Conservation (phyloP, 2,797 vertebrate species). For the Coranthus polyacanthus region DNA sequence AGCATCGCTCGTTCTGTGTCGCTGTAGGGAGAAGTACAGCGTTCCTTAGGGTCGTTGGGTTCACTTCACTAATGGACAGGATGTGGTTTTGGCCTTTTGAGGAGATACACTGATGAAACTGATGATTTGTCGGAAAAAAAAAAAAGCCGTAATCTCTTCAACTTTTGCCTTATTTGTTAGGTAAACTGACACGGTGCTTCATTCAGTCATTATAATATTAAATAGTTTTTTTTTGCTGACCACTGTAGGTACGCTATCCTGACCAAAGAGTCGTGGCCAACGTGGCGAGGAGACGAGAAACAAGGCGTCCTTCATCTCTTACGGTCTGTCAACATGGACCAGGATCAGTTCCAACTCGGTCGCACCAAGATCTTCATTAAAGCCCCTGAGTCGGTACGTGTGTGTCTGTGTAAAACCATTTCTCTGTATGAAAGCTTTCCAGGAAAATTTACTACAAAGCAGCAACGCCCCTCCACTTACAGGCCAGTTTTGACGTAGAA, state of each 20-base stretch:
- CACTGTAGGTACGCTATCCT: conserved; percentile 95
- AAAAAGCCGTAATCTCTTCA: too few relatives aligned
- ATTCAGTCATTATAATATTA: too few relatives aligned
- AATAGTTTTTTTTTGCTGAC: too few relatives aligned
- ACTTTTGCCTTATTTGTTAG: too few relatives aligned
- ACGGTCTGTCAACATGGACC: conserved; percentile 95
- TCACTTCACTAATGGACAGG: too few relatives aligned
- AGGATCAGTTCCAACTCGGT: conserved; percentile 96
- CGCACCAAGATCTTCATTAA: conserved; percentile 96
- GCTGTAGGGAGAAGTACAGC: too few relatives aligned
- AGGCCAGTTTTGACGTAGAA: background rate
- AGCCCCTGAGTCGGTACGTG: conserved; percentile 94
- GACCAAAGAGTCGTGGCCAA: conserved; percentile 97
- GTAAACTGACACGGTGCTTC: too few relatives aligned
- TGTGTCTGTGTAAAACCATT: background rate
- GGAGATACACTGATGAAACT: too few relatives aligned
- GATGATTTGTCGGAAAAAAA: too few relatives aligned
- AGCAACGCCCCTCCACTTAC: conserved; percentile 11
- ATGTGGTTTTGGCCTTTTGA: too few relatives aligned
- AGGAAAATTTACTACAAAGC: background rate
- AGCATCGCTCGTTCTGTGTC: too few relatives aligned
- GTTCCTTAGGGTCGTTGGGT: too few relatives aligned
- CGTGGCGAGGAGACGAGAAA: conserved; percentile 95
- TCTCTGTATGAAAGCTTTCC: background rate
- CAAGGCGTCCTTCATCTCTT: conserved; percentile 95